Percentiles rank a stretch among this genome's conserved stretches.
Conservation (phyloP, 2,797 vertebrate species). For the Sitta carolinensis region DNA sequence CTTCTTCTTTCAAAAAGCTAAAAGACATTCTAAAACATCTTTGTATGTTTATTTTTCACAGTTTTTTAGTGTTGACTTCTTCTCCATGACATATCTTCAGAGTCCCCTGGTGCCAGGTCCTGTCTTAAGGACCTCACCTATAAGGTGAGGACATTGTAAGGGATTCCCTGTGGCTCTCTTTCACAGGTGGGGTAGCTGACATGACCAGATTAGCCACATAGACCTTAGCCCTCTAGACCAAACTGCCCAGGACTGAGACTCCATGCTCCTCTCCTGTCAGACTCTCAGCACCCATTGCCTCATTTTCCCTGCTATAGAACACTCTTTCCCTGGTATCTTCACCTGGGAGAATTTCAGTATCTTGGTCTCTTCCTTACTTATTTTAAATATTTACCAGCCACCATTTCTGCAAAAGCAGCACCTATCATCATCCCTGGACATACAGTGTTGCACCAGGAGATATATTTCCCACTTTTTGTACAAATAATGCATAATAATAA, state of each 20-base stretch:
- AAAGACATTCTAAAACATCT: background rate
- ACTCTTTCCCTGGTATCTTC: background rate
- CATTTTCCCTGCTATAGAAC: background rate
- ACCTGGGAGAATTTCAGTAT: background rate
- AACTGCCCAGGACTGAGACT: background rate
- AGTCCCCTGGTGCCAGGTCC: background rate
- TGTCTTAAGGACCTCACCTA: background rate
- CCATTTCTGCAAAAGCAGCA: background rate
- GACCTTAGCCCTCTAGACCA: background rate
- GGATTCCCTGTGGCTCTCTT: background rate
- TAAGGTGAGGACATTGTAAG: background rate
- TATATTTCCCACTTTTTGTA: background rate
- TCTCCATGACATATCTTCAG: background rate
- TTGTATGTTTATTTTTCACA: background rate
- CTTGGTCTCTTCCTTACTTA: background rate
- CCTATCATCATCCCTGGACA: background rate
- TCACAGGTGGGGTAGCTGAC: background rate
- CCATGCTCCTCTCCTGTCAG: background rate
- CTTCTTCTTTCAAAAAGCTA: background rate
- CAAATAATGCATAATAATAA: background rate
- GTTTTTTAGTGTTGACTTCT: background rate
- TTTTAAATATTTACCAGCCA: background rate
- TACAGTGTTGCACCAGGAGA: background rate
- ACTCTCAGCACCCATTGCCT: background rate
- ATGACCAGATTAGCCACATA: background rate